Conservation (phyloP, 2,888 invertebrate genomes). For the Acleris cristana region DNA sequence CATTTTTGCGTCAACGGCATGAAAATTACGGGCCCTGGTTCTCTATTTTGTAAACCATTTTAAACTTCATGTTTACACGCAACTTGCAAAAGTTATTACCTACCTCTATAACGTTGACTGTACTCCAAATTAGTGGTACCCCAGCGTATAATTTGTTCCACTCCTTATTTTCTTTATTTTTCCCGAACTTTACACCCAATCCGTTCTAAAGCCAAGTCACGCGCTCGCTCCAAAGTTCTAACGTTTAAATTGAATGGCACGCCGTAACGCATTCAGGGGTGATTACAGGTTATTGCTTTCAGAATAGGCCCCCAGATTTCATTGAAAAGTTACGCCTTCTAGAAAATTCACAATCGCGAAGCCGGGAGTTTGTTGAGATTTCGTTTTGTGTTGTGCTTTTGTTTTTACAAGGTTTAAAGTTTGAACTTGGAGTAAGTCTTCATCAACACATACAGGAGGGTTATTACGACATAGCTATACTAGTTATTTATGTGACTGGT, state of each 20-base stretch:
- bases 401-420: not conserved
- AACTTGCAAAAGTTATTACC: not conserved
- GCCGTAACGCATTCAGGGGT: slow-evolving; percentile 34
- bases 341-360: slow-evolving; percentile 10
- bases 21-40: too few relatives aligned
- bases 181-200: slow-evolving; percentile 14
- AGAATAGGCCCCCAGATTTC: slow-evolving; percentile 41
- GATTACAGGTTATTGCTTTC: slow-evolving; percentile 44
- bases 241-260: slow-evolving; percentile 38
- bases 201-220: slow-evolving; percentile 33
- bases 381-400: not conserved
- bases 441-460: too few relatives aligned
- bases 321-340: slow-evolving; percentile 40
- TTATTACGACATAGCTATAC: too few relatives aligned
- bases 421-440: too few relatives aligned
- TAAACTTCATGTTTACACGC: too few relatives aligned
- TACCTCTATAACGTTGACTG: not conserved
- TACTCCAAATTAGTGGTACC: not conserved
- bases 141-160: slow-evolving; percentile 9
- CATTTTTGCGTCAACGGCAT: too few relatives aligned
- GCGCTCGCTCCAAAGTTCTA: slow-evolving; percentile 34
- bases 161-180: slow-evolving; percentile 33
- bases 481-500: too few relatives aligned
- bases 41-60: too few relatives aligned
- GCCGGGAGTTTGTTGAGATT: slow-evolving; percentile 1